A percentile compares a stretch with the other conserved stretches of the same genome.
Conservation (phyloP, 2,888 invertebrate species). For the Diaperis boleti region DNA sequence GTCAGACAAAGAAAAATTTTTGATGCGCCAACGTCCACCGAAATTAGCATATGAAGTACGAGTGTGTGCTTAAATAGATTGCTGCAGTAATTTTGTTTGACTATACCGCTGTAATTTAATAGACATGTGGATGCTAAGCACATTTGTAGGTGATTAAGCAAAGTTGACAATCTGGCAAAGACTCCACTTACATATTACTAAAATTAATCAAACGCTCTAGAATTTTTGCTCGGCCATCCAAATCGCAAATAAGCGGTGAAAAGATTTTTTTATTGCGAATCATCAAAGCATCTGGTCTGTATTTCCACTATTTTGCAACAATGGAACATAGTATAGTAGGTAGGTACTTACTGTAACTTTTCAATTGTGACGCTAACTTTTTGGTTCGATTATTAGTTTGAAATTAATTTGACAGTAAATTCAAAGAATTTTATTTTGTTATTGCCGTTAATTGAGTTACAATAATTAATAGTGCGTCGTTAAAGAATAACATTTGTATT, state of each 20-base stretch:
- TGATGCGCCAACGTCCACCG: neutral
- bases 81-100: constrained; percentile 38
- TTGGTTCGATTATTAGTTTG: too few species aligned
- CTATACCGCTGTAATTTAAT: constrained; percentile 40
- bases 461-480: too few species aligned
- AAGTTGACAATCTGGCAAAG: constrained; percentile 40
- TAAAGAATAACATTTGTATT: too few species aligned
- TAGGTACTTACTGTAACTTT: too few species aligned
- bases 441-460: too few species aligned
- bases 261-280: constrained; percentile 4
- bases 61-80: constrained; percentile 37
- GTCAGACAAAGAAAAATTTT: too few species aligned
- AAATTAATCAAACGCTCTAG: constrained; percentile 29
- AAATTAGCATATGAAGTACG: neutral
- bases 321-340: too few species aligned
- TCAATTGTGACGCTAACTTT: too few species aligned
- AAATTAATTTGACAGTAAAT: too few species aligned
- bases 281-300: constrained; percentile 29
- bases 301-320: too few species aligned
- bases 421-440: too few species aligned
- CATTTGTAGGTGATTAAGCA: constrained; percentile 47
- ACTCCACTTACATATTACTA: constrained; percentile 18
- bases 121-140: constrained; percentile 40
- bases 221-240: constrained; percentile 21
- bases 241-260: constrained; percentile 32